phyloP scores from a whole-genome alignment of 1,140 invertebrate genomes.

The Idris sp. region DNA sequence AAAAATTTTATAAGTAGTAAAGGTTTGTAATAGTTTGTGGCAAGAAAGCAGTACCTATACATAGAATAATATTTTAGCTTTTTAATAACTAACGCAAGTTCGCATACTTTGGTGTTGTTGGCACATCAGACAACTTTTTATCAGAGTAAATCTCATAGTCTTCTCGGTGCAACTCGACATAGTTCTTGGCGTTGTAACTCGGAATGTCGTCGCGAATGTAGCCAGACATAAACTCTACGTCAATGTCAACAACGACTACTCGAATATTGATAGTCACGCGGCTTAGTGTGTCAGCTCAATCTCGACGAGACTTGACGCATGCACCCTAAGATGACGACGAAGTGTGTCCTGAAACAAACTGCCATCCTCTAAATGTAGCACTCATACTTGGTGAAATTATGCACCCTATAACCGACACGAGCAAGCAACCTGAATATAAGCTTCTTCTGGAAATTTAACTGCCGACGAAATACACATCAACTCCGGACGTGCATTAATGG shows the following conservation, averaged over 20 bases:
- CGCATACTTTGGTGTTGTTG: slow-evolving; percentile 21
- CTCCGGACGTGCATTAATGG: slow-evolving; percentile 2
- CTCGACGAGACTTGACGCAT: slow-evolving; percentile 47
- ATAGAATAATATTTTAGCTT: background rate
- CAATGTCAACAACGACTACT: slow-evolving; percentile 51
- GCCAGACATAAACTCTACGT: slow-evolving; percentile 34
- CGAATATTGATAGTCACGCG: slow-evolving; percentile 59
- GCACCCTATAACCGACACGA: slow-evolving; percentile 12
- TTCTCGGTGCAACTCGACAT: slow-evolving; percentile 33
- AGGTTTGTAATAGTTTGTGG: too few relatives aligned
- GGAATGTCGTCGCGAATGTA: slow-evolving; percentile 27
- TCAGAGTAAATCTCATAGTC: slow-evolving; percentile 31
- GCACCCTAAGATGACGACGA: slow-evolving; percentile 30
- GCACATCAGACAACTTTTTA: slow-evolving; percentile 30
- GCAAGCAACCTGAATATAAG: slow-evolving; percentile 15
- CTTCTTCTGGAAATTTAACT: slow-evolving; percentile 35
- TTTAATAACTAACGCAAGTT: slow-evolving; percentile 7
- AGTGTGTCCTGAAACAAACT: slow-evolving; percentile 43
- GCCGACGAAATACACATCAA: slow-evolving; percentile 28
- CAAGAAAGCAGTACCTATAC: background rate
- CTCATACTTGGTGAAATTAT: slow-evolving; percentile 24
- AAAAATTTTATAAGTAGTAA: too few relatives aligned
- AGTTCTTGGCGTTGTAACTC: slow-evolving; percentile 30
- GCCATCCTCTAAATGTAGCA: slow-evolving; percentile 17
- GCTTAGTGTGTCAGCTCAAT: slow-evolving; percentile 39